Conservation (phyloP, 1,140 invertebrate genomes). For the Chrysomallon squamiferum region DNA sequence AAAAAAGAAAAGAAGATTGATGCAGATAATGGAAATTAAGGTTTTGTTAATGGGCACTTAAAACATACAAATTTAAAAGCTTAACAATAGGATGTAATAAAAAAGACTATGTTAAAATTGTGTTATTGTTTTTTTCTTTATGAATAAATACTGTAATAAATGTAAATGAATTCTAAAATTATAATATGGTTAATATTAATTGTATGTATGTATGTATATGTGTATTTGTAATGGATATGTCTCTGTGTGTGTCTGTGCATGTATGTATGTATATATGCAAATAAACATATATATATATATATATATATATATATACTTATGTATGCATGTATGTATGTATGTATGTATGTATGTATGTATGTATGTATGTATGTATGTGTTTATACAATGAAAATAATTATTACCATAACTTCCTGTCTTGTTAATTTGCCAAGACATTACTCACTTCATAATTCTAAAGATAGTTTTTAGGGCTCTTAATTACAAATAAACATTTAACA, state of each 20-base stretch:
- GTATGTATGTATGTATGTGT: too few species aligned
- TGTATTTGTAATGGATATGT: neutral
- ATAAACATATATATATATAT: neutral
- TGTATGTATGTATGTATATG: neutral
- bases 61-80: too few species aligned
- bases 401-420: too few species aligned
- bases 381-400: too few species aligned
- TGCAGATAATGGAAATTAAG: too few species aligned
- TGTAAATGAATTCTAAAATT: neutral
- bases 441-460: too few species aligned
- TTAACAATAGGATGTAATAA: too few species aligned
- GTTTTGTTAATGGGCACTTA: too few species aligned
- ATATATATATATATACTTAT: conserved; percentile 3
- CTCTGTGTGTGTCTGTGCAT: neutral
- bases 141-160: neutral
- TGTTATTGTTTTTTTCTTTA: neutral
- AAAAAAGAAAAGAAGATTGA: too few species aligned
- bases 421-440: too few species aligned
- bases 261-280: neutral
- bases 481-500: too few species aligned
- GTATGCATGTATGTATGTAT: neutral
- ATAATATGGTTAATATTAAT: neutral
- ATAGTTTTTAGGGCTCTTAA: too few species aligned
- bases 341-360: neutral
- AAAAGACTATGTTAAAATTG: neutral